Evolutionary conservation across 2,113 vertebrate species (phyloP).

Genomic region (Calidris pygmaea): DNA sequence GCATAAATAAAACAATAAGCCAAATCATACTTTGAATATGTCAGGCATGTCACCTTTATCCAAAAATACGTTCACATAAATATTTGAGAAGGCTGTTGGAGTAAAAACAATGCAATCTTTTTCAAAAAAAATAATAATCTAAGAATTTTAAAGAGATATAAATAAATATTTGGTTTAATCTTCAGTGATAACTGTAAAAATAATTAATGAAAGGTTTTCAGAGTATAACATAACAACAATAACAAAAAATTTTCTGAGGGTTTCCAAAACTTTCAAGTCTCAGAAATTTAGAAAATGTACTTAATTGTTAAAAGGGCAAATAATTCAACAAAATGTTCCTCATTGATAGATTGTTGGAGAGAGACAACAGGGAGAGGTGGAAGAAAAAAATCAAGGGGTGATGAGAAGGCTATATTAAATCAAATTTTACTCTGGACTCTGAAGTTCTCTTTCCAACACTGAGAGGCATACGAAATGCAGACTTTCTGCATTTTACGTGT

Average conservation of each 20-base stretch:
- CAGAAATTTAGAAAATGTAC: not conserved
- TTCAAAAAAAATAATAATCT: not conserved
- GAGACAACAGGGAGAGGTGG: accelerated
- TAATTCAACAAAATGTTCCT: not conserved
- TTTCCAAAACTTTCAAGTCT: not conserved
- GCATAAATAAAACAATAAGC: not conserved
- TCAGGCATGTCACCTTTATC: not conserved
- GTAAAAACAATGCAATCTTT: not conserved
- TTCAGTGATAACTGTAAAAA: not conserved
- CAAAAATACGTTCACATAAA: not conserved
- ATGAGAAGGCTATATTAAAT: not conserved
- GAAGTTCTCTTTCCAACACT: not conserved
- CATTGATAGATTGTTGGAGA: not conserved
- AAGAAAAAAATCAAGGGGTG: not conserved
- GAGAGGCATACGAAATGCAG: not conserved
- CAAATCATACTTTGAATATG: not conserved
- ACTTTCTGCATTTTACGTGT: not conserved
- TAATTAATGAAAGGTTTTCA: not conserved
- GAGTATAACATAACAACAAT: not conserved
- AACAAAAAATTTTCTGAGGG: not conserved
- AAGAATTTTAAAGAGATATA: not conserved
- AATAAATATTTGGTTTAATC: not conserved
- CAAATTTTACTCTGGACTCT: not conserved
- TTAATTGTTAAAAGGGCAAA: not conserved
- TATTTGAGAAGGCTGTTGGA: not conserved